Base-by-base conservation (phyloP, 64 coral and sea anemone species). In the Montipora cactus region DNA sequence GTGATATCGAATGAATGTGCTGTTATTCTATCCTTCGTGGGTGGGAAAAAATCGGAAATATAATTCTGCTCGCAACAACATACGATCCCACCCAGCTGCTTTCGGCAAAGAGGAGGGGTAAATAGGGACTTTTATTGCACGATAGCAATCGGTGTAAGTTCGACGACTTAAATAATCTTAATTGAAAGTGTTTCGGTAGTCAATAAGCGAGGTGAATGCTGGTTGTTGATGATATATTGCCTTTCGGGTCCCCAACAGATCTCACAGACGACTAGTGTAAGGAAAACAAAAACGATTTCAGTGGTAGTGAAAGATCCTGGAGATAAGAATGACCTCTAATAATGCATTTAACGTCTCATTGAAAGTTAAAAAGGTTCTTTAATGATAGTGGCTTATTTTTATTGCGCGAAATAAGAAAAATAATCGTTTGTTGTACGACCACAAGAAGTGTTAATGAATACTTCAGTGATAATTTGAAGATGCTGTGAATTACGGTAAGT, bases 41-140 rank as follows among this genome's bases (percentile, higher is more conserved):
- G 79, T 81, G 79, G 79, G 79, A 81, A 44, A 59, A 80, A 51
- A n/a, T 22, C 5, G 78, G 28, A 79, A 79, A 79, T 50, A 48
- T 48, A 79, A 61, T 53, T 61, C 14, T 23, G 68, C 52, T 16
- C 9, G 25, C 57, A 53, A 81, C 15, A 81, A 81, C 51, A 62
- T 81, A 23, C 11, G 11, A 21, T 10, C 44, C 76, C 76, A 49
- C 44, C 12, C 46, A 16, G 15, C 44, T 49, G 46, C 18, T 37
- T 15, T 64, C 16, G 45, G 22, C 3, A 45, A 57, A 57, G 53
- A 57, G 53, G 11, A 78, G 47, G 15, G 16, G 76, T 18, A 49
- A 78, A 78, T 49, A n/a, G 1, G 47, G 45, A 78, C 45, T 49
- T 48, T 49, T 49, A 78, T 15, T 7, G 16, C 12, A 78, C 3